Base-by-base conservation (phyloP, 2,113 vertebrate species). In the Gobius niger region DNA sequence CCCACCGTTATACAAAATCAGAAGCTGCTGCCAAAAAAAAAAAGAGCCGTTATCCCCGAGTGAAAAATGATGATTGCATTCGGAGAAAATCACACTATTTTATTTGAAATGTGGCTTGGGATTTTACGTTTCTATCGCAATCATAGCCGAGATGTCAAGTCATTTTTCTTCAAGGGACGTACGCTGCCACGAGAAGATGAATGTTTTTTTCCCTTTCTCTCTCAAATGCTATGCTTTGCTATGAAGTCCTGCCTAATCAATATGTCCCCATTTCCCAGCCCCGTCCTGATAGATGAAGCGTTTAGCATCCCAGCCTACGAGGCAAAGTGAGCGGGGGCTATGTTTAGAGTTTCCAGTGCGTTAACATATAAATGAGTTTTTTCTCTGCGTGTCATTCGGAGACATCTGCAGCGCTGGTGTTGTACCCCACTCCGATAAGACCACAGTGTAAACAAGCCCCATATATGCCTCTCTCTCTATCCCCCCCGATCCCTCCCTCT, bases 361-460 rank as follows among this genome's bases (percentile, higher is more conserved):
- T 76, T 77, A 65, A 76, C 73, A 77, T 77, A 75, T 68, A 70
- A 68, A 82, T 54, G 61, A 77, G 51, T 73, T 60, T 72, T 65
- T 18, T 57, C 50, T 16, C 44, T 24, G 14, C 54, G 40, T 41
- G 65, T 68, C 42, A 18, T 63, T 65, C 44, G 44, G 69, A 80
- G 71, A 77, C 63, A 67, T 65, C 47, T 0, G 56, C 57, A 60
- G 67, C 64, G 16, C 9, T 57, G 54, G 24, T 77, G 53, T 34
- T 34, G 67, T 49, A 51, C 7, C 57, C 76, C 70, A 67, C 61
- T 56, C 63, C 18, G 60, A 78, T 78, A 72, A 73, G 73, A 77
- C 69, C 65, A 50, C 70, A 75, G 76, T 82, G 82, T 88, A 88
- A 89, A 88, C 83, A 86, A 77, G 80, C 77, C 61, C 76, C 80